Conservation (phyloP, 2,113 vertebrate genomes). For the Riparia riparia region DNA sequence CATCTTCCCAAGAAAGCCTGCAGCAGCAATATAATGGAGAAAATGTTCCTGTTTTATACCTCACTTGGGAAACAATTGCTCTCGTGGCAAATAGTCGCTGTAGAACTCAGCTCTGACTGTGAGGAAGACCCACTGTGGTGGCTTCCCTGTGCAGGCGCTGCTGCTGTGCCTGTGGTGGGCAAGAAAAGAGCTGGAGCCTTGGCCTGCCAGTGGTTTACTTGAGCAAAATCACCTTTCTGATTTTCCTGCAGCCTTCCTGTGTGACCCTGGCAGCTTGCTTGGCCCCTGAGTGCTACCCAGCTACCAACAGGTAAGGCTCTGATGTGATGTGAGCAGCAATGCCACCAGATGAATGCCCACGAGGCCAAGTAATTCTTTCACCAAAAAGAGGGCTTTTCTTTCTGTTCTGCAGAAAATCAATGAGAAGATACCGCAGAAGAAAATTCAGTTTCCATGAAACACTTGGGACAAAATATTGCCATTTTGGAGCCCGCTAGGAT, state of each 20-base stretch:
- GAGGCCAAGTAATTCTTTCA: background rate
- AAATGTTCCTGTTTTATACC: background rate
- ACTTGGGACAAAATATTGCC: background rate
- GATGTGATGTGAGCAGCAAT: background rate
- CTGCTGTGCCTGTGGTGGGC: background rate
- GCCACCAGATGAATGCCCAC: background rate
- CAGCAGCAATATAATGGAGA: background rate
- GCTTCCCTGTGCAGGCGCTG: background rate
- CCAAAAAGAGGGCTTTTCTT: background rate
- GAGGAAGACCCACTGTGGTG: background rate
- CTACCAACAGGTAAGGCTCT: rapidly evolving
- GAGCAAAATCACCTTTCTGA: background rate
- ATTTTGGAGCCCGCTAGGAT: background rate
- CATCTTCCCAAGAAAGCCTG: background rate
- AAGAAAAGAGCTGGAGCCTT: background rate
- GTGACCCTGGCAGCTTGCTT: background rate
- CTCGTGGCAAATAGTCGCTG: background rate
- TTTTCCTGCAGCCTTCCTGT: background rate
- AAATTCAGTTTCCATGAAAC: background rate
- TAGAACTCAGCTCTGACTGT: background rate
- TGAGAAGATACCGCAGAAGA: background rate
- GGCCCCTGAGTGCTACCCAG: background rate
- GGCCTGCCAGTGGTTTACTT: background rate
- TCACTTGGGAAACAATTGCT: background rate
- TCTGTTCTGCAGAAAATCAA: background rate